A percentile compares a stretch with the other conserved stretches of the same genome.
Evolutionary conservation across 1,140 invertebrate genomes (phyloP).

Genomic region (Procambarus clarkii): DNA sequence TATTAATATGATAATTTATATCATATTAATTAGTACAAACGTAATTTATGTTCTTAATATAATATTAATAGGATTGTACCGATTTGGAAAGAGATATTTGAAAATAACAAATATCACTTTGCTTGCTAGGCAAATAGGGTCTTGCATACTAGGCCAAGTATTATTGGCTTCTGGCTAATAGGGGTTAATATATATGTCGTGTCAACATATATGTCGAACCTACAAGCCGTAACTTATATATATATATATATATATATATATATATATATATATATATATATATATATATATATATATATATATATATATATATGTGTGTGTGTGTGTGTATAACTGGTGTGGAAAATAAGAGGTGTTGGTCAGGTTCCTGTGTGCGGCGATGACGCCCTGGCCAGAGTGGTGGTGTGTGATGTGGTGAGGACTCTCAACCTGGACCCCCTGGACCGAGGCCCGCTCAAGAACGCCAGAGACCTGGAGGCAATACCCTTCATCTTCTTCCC

Average conservation of each 20-base stretch:
- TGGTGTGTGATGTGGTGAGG: conserved; percentile 34
- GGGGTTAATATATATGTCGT: too few relatives aligned
- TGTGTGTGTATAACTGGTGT: background rate
- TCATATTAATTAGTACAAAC: too few relatives aligned
- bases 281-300: conserved; percentile 23
- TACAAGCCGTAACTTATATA: too few relatives aligned
- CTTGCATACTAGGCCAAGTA: too few relatives aligned
- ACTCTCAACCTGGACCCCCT: conserved; percentile 47
- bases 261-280: conserved; percentile 23
- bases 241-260: conserved; percentile 23
- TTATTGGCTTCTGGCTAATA: background rate
- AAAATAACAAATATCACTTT: too few relatives aligned
- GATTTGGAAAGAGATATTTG: too few relatives aligned
- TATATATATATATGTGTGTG: background rate
- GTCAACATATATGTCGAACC: too few relatives aligned
- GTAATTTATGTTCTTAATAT: too few relatives aligned
- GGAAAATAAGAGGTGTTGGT: background rate
- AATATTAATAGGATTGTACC: too few relatives aligned
- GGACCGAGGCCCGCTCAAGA: conserved; percentile 54
- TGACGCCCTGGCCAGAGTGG: background rate
- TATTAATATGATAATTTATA: too few relatives aligned
- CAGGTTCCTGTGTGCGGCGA: conserved; percentile 50
- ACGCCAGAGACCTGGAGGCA: conserved; percentile 55
- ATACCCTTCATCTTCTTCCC: conserved; percentile 67
- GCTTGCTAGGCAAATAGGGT: too few relatives aligned